These are phyloP conservation scores for Pycnomerus fuliginosus DNA, from an alignment of 2,888 invertebrate species.

Conservation along the genomic window DNA sequence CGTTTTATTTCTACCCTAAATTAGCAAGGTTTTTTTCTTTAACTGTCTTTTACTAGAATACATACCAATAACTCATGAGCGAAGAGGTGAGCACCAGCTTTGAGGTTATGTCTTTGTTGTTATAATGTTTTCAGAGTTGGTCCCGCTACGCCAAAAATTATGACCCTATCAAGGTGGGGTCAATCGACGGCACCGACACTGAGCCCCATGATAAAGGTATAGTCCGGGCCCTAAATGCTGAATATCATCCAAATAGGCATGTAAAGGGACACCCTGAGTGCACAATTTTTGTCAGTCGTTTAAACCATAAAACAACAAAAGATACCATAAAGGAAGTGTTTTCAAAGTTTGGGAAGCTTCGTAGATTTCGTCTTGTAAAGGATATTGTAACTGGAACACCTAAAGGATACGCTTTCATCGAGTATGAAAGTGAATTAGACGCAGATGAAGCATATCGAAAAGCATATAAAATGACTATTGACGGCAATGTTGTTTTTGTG, in stretches of 20 bases:
- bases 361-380: conserved; percentile 65
- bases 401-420: conserved; percentile 84
- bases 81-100: no score
- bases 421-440: conserved; percentile 64
- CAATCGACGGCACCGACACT: conserved; percentile 83
- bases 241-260: conserved; percentile 65
- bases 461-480: conserved; percentile 62
- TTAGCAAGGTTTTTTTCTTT: no score
- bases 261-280: conserved; percentile 68
- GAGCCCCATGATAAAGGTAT: conserved; percentile 80
- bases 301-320: conserved; percentile 68
- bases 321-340: conserved; percentile 59
- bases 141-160: conserved; percentile 63
- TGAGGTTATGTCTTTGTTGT: no score
- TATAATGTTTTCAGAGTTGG: no score
- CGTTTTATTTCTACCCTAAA: no score
- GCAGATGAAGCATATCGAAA: conserved; percentile 64
- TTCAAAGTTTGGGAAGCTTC: conserved; percentile 65
- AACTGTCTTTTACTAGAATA: no score
- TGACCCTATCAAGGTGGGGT: conserved; percentile 79
- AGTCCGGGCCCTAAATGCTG: conserved; percentile 66
- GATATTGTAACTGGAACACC: conserved; percentile 80
- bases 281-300: conserved; percentile 74
- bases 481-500: conserved; percentile 70
- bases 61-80: no score